A percentile compares a stretch with the other conserved stretches of the same genome.
These are phyloP conservation scores for Camelus bactrianus DNA, from an alignment of 2,113 vertebrate genomes.

Conservation along the genomic window DNA sequence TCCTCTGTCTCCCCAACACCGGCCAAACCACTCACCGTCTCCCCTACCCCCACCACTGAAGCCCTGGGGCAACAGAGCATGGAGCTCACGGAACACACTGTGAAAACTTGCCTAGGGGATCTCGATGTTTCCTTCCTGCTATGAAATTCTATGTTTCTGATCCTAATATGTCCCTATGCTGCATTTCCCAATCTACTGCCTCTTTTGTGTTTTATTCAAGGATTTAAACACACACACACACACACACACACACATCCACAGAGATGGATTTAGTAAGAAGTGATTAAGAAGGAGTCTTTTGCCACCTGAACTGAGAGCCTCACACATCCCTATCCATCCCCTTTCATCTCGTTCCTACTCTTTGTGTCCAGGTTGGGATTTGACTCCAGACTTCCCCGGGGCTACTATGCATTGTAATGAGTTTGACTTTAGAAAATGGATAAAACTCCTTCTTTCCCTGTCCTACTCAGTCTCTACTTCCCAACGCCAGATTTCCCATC, in stretches of 20 bases:
- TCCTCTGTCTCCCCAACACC: neutral
- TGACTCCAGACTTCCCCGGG: neutral
- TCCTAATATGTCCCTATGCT: neutral
- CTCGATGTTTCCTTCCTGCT: neutral
- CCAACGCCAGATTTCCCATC: neutral
- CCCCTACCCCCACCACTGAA: neutral
- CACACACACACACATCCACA: neutral
- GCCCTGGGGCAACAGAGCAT: neutral
- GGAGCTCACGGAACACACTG: neutral
- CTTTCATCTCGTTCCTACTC: neutral
- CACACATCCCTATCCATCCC: neutral
- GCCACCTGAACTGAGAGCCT: neutral
- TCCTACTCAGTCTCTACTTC: neutral
- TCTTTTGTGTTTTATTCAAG: slow-evolving; percentile 47
- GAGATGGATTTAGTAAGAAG: neutral
- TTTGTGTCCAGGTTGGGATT: neutral
- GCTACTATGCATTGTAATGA: neutral
- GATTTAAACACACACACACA: neutral
- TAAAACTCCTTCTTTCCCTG: neutral
- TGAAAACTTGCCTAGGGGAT: neutral
- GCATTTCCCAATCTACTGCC: neutral
- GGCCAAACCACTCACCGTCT: neutral
- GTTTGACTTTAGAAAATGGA: neutral
- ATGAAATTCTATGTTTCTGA: slow-evolving; percentile 21
- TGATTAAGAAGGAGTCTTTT: neutral